Evolutionary conservation across 2,113 vertebrate genomes (phyloP), one percentile per base, ranked within the genome.

Genomic region (Xenopus laevis): DNA sequence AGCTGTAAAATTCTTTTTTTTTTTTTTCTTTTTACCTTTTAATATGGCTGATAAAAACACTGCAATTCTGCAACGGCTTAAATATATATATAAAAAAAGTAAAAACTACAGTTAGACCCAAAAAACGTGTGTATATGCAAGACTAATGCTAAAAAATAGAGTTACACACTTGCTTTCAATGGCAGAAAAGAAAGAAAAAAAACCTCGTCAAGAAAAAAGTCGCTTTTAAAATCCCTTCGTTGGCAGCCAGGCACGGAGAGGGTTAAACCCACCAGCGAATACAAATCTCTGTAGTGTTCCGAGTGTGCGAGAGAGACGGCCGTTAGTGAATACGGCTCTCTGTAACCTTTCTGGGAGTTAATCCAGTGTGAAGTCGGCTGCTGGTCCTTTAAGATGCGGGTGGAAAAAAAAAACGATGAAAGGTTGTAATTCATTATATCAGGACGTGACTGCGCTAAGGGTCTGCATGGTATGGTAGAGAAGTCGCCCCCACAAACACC

Each of bases 61-160:
- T 76, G 87, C 88, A 91, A 89, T 91, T 90, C 90, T 90, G 91
- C 88, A 87, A 95, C 91, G 93, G 87, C 90, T 91, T 92, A 91
- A 91, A 91, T 94, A 94, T 93, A 94, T 94, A 95, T 94, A 95
- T 40, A 3, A 58, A 20, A 58, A 70, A 40, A 95, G 96, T 95
- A 97, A 98, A 98, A 97, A 96, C 93, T 96, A 96, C 92, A 96
- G 92, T 94, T 92, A 93, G 92, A 93, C 93, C 91, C 90, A 94
- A 92, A 40, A 27, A 93, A 87, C 87, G 89, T 90, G 92, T 91
- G 90, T 91, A 69, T 55, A 76, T 53, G 88, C 89, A 92, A 61
- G 59, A 94, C 91, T 93, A 94, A 95, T 87, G 90, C 90, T 92
- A 90, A 90, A 68, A 58, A 40, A 69, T 68, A 75, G 33, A 75